Evolutionary conservation across 2,113 vertebrate genomes (phyloP).

Genomic region (Mobula hypostoma): DNA sequence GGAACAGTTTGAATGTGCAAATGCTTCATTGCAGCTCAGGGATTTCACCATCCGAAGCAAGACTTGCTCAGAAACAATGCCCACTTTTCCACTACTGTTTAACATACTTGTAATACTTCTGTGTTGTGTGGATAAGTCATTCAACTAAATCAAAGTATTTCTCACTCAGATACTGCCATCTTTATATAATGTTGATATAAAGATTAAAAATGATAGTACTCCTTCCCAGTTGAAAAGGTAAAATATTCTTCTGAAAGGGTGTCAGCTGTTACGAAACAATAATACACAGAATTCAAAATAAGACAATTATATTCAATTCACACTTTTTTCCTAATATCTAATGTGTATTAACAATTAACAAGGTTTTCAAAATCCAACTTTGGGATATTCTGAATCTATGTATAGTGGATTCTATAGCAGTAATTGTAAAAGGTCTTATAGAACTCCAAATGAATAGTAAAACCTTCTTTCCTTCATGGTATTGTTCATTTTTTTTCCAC

Average conservation of each 20-base stretch:
- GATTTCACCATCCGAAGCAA: background rate
- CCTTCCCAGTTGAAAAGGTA: background rate
- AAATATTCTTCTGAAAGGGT: background rate
- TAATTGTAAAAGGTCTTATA: background rate
- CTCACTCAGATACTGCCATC: background rate
- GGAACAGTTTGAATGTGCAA: conserved; percentile 34
- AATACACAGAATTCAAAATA: background rate
- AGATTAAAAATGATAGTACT: background rate
- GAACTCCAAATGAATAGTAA: background rate
- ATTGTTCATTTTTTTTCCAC: background rate
- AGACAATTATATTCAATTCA: background rate
- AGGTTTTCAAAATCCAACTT: background rate
- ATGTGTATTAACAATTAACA: background rate
- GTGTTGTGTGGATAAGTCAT: background rate
- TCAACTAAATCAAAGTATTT: conserved; percentile 17
- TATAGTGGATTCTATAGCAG: background rate
- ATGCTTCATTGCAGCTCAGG: conserved; percentile 27
- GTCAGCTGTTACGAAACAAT: background rate
- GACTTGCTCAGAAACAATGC: background rate
- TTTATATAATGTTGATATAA: background rate
- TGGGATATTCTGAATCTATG: background rate
- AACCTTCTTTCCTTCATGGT: background rate
- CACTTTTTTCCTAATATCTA: background rate
- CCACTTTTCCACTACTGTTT: background rate
- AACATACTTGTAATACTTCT: conserved; percentile 25